phyloP scores from a whole-genome alignment of 2,888 invertebrate species.

The Drosophila lacicola region DNA sequence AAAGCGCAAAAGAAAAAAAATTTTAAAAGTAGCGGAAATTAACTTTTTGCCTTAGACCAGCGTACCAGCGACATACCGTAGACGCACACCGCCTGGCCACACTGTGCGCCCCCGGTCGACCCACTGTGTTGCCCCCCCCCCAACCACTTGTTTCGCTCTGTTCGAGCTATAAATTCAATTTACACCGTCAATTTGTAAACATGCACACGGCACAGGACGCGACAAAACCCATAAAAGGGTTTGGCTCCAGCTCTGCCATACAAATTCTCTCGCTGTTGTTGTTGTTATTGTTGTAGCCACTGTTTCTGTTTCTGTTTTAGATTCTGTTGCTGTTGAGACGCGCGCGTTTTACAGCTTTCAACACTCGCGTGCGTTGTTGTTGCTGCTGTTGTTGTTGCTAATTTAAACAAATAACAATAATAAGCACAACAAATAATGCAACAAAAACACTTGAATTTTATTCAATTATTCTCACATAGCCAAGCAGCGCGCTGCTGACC shows the following conservation, averaged over 20 bases:
- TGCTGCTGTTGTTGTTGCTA: slow-evolving; percentile 60
- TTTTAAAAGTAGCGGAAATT: slow-evolving; percentile 69
- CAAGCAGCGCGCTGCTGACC: slow-evolving; percentile 34
- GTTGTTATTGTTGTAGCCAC: slow-evolving; percentile 10
- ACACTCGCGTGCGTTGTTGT: slow-evolving; percentile 48
- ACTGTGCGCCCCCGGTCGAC: slow-evolving; percentile 16
- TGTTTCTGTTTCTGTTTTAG: slow-evolving; percentile 15
- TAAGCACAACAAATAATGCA: slow-evolving; percentile 74
- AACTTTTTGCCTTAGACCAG: slow-evolving; percentile 64
- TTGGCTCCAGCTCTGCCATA: slow-evolving; percentile 65
- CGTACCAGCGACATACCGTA: slow-evolving; percentile 13
- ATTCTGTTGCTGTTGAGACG: slow-evolving; percentile 20
- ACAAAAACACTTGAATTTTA: slow-evolving; percentile 78
- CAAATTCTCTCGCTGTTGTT: slow-evolving; percentile 21
- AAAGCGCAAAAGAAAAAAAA: slow-evolving; percentile 29
- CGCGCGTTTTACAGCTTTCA: slow-evolving; percentile 64
- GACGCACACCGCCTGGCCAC: slow-evolving; percentile 11
- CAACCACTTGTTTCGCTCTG: slow-evolving; percentile 60
- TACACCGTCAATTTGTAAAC: slow-evolving; percentile 75
- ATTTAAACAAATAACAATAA: slow-evolving; percentile 80
- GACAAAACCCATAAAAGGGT: slow-evolving; percentile 63
- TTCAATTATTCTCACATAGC: slow-evolving; percentile 70
- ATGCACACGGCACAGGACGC: slow-evolving; percentile 52
- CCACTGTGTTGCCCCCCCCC: slow-evolving; percentile 27
- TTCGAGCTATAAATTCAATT: slow-evolving; percentile 64